Evolutionary conservation across 2,113 vertebrate species (phyloP).

Genomic region (Morone saxatilis): DNA sequence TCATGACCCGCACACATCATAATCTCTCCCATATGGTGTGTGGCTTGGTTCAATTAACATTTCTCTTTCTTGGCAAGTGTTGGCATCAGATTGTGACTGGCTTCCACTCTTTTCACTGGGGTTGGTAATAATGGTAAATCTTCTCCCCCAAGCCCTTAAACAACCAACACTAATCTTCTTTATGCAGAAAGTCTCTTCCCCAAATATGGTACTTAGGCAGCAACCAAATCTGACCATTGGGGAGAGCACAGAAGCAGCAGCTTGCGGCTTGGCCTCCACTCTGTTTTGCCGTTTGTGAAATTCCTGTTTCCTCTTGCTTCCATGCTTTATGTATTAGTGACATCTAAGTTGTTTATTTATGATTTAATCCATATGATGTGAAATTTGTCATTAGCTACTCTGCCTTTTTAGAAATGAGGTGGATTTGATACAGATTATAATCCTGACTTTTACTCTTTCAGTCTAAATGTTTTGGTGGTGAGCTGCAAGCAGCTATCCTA

Average conservation of each 20-base stretch:
- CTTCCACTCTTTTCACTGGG: constrained; percentile 74
- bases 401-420: background rate
- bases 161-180: constrained; percentile 89
- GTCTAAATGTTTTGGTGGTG: constrained; percentile 49
- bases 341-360: constrained; percentile 20
- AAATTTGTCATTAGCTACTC: background rate
- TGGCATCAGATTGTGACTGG: constrained; percentile 80
- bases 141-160: constrained; percentile 76
- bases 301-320: background rate
- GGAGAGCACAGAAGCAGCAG: constrained; percentile 52
- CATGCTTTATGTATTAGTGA: constrained; percentile 6
- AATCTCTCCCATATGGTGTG: constrained; percentile 86
- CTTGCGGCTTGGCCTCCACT: constrained; percentile 40
- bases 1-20: constrained; percentile 72
- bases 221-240: constrained; percentile 64
- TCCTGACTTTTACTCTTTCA: constrained; percentile 16
- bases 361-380: background rate
- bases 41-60: constrained; percentile 77
- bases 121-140: constrained; percentile 85
- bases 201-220: constrained; percentile 80
- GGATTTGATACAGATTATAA: constrained; percentile 1
- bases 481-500: constrained; percentile 20
- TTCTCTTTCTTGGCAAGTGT: constrained; percentile 67
- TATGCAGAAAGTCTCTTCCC: constrained; percentile 85
- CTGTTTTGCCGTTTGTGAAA: constrained; percentile 22